Evolutionary conservation across 2,888 invertebrate genomes (phyloP), one percentile per base, ranked within the genome.

Genomic region (Drosophila parthenogenetica): DNA sequence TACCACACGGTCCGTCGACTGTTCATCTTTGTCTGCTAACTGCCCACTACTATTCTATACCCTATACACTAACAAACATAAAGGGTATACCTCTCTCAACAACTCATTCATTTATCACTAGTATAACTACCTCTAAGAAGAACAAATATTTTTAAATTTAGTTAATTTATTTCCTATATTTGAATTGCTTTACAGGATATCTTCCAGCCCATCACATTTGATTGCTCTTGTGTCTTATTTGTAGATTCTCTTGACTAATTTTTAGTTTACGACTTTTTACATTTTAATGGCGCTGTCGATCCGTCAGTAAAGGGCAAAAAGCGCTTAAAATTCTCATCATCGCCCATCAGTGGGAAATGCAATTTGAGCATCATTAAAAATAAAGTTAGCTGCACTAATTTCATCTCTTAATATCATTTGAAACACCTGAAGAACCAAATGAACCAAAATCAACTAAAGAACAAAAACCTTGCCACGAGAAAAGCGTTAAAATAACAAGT

Each of bases 201-300:
- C n/a, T 16, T 0, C 1, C 1, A 17, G 13, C 14, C 19, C 11
- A 17, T 17, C 17, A 19, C 7, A 43, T 19, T 14, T 11, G 7
- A 2, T 17, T 17, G 8, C 17, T 19, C 49, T 5, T 32, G 14
- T 61, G 17, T 57, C 25, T 69, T 53, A 37, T 62, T 43, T 39
- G 11, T 25, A 40, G 59, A 49, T 35, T 65, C 57, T 50, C 74
- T 57, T 71, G 67, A 86, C 84, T 79, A 86, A 81, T 79, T 81
- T 83, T 77, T 84, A 70, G 79, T 86, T 83, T 79, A 83, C 83
- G 87, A 83, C 79, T 77, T 79, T 83, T 78, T 62, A 71, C 76
- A 77, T 71, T 86, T 83, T 83, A 83, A 86, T 83, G 77, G 77
- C 71, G 57, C 50, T 69, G 57, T 39, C 53, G 69, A 63, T 62